A percentile compares a stretch with the other conserved stretches of the same genome.
These are phyloP conservation scores for Lepidurus arcticus DNA, from an alignment of 1,140 invertebrate genomes.

Conservation along the genomic window DNA sequence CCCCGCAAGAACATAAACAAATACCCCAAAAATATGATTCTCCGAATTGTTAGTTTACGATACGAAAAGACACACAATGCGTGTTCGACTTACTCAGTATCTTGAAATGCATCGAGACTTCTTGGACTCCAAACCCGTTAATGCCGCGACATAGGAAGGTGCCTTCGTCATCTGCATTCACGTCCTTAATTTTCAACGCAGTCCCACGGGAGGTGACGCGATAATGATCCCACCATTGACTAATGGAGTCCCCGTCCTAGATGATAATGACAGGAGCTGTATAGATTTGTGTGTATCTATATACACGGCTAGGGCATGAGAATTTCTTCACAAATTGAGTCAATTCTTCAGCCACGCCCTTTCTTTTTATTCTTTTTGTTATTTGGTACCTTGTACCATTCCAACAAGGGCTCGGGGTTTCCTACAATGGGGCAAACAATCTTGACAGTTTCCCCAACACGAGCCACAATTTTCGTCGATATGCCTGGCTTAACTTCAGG, in stretches of 20 bases:
- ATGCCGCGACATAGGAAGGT: background rate
- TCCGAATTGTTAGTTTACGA: too few species aligned
- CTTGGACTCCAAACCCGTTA: background rate
- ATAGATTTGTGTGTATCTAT: background rate
- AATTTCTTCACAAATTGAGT: too few species aligned
- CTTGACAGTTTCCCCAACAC: background rate
- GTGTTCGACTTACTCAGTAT: background rate
- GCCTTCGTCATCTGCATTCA: background rate
- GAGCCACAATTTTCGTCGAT: background rate
- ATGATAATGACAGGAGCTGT: background rate
- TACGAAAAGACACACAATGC: background rate
- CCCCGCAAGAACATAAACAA: background rate
- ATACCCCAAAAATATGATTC: too few species aligned
- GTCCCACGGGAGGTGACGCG: slow-evolving; percentile 19
- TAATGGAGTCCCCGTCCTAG: slow-evolving; percentile 13
- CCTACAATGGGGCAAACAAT: slow-evolving; percentile 10
- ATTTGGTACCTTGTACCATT: background rate
- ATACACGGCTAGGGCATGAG: too few species aligned
- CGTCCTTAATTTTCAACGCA: background rate
- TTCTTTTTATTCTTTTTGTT: background rate
- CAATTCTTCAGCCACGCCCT: background rate
- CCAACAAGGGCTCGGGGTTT: background rate
- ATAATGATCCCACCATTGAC: slow-evolving; percentile 21
- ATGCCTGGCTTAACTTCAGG: background rate
- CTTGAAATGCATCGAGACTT: background rate